Conservation (phyloP, 2,113 vertebrate genomes). For the Megaleporinus macrocephalus region DNA sequence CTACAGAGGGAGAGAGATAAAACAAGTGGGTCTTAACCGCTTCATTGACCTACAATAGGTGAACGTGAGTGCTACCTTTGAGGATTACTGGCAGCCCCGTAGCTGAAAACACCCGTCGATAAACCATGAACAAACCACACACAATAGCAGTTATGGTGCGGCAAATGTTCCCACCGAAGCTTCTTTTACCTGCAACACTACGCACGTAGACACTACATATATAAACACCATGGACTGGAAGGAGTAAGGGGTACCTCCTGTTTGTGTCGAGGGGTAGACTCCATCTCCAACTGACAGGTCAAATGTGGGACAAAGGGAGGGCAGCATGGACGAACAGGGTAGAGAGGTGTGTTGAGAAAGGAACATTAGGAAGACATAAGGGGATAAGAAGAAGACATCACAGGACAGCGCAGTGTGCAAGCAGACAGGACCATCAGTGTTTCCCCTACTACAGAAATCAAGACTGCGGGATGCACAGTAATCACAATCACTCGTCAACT, state of each 20-base stretch:
- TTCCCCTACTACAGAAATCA: background rate
- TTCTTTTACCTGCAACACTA: background rate
- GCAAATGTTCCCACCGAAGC: background rate
- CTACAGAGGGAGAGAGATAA: conserved; percentile 66
- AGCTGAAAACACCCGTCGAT: background rate
- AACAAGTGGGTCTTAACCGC: conserved; percentile 17
- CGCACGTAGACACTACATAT: background rate
- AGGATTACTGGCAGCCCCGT: background rate
- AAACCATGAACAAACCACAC: background rate
- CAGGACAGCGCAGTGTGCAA: conserved; percentile 35
- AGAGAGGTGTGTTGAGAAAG: conserved; percentile 53
- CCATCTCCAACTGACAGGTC: conserved; percentile 90
- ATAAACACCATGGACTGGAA: conserved; percentile 22
- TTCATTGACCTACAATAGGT: background rate
- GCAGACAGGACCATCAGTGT: conserved; percentile 11
- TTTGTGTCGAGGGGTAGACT: conserved; percentile 93
- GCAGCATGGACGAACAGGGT: conserved; percentile 44
- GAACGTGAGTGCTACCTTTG: background rate
- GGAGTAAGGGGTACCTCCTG: conserved; percentile 88
- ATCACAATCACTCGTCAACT: too few relatives aligned
- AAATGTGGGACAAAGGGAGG: conserved; percentile 64
- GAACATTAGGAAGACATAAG: conserved; percentile 54
- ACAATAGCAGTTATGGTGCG: background rate
- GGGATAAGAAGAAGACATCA: conserved; percentile 41
- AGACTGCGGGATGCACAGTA: too few relatives aligned